Base-by-base conservation (phyloP, 2,113 vertebrate genomes). In the Daboia siamensis region DNA sequence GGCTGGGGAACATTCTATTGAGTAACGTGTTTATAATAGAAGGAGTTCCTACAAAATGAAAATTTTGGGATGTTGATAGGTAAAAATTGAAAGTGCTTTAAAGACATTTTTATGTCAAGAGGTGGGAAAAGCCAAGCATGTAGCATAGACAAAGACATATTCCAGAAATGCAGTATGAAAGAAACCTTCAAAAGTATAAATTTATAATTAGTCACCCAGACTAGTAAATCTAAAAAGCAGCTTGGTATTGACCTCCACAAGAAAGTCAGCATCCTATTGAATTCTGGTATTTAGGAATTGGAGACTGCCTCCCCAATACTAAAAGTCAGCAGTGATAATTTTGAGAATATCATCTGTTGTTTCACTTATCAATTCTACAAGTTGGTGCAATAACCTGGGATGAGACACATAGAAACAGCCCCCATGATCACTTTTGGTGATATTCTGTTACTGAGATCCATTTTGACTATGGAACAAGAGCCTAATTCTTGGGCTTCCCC, bases 31-130 rank as follows among this genome's bases (percentile, higher is more conserved):
- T 5, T 52, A 29, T 54, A 61, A 90, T 52, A 92, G 39, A 59
- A 90, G 33, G 46, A 86, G 21, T 52, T 86, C 64, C 29, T 74
- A 90, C 29, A 90, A 90, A 88, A 86, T 21, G 56, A 92, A 59
- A 52, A 89, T 59, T 29, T 44, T 44, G 80, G 56, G 44, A 86
- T 90, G 92, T 56, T 61, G 46, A 61, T 48, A 64, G 88, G 26
- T 86, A 86, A 92, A 80, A 54, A 92, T 92, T 92, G 90, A 86
- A 89, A 92, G 90, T 86, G 74, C 55, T 86, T 89, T 80, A 64
- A 90, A 92, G 56, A 92, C 24, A 90, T 56, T 85, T 92, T 89
- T 86, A 54, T 86, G 55, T 92, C 88, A 90, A 85, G 74, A 55
- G 26, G 74, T 92, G 92, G 88, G 55, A 74, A 80, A 92, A 90